Base-by-base conservation (phyloP, 2,797 vertebrate genomes). In the Cossypha heuglini region DNA sequence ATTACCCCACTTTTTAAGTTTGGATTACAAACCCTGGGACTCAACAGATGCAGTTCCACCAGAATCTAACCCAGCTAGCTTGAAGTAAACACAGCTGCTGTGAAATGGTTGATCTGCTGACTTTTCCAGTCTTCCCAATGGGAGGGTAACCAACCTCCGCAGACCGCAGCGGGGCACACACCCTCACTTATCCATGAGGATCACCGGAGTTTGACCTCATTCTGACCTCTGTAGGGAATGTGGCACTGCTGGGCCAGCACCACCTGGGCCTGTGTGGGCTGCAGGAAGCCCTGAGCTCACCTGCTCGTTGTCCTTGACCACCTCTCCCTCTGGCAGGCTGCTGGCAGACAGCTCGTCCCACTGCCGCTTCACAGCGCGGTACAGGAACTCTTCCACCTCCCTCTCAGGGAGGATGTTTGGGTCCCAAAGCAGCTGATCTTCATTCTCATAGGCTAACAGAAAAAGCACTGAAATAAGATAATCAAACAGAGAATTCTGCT, bases 401-500 rank as follows among this genome's bases (percentile, higher is more conserved):
- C 97, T 96, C 91, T 98, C 97, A 0, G 99, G 98, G 31, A 99
- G 97, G 83, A 98, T 93, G 35, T 87, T 98, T 5, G 99, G 99
- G 69, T 96, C 98, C 99, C 99, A 99, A 51, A 99, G 98, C 96
- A 99, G 95, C 98, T 99, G 99, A 97, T 99, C 99, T 55, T 99
- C 98, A 4, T 97, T 98, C 93, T 98, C 98, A 55, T 98, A 98
- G 78, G 97, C 99, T 99, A 86, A 67, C 33, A 87, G 86, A 81
- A 93, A 95, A 62, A 81, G 33, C 52, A 88, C 82, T 61, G 49
- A 92, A 88, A 94, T 91, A 76, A 97, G 86, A 87, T 78, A 45
- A 93, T 63, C 78, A 80, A 76, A 90, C 75, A 72, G 69, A 91
- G 77, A 84, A 77, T 63, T 72, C 91, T 61, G 49, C 79, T 59